Conservation (phyloP, 2,797 vertebrate species). For the Fratercula arctica region DNA sequence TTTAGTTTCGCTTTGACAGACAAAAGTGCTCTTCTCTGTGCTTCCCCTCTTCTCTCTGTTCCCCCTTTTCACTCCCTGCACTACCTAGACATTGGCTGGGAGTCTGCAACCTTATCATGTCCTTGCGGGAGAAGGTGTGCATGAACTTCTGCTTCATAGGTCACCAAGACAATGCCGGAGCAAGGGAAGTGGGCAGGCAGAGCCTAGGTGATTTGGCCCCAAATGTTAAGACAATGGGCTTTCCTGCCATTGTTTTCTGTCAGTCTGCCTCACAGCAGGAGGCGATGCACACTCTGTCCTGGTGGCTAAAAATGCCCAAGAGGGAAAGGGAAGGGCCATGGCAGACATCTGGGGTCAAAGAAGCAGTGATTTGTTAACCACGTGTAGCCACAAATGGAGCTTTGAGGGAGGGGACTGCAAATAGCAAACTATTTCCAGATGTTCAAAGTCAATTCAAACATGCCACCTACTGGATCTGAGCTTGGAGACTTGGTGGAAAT, state of each 20-base stretch:
- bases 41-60: neutral
- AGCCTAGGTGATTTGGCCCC: neutral
- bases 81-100: neutral
- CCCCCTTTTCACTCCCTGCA: neutral
- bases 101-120: neutral
- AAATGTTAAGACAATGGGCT: neutral
- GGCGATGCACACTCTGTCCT: neutral
- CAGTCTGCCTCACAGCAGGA: neutral
- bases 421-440: neutral
- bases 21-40: neutral
- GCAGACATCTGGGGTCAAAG: neutral
- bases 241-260: constrained; percentile 27
- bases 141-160: neutral
- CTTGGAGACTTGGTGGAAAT: neutral
- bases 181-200: neutral
- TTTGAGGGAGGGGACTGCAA: neutral
- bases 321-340: neutral
- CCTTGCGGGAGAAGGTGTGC: neutral
- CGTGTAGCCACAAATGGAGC: neutral
- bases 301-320: neutral
- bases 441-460: neutral
- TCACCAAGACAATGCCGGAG: neutral
- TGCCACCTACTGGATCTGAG: neutral
- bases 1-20: neutral
- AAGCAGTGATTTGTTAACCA: neutral